These are phyloP conservation scores for Meles meles DNA, from an alignment of 2,113 vertebrate genomes.

Conservation along the genomic window DNA sequence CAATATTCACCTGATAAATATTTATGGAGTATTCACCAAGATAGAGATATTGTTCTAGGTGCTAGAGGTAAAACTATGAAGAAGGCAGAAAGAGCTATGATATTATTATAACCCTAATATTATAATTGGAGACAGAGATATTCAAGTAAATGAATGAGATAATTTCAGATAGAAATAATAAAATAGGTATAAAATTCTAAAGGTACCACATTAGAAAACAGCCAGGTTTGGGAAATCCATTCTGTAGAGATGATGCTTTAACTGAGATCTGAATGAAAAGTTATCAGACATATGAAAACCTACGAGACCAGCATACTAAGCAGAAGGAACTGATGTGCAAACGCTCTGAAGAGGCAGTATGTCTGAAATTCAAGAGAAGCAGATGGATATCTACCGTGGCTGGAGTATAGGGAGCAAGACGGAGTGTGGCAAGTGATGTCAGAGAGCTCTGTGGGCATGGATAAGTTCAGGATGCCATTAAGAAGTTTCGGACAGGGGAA, in stretches of 20 bases:
- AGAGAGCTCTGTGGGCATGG: neutral
- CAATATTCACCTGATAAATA: neutral
- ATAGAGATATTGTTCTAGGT: neutral
- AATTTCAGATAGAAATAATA: neutral
- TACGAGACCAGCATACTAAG: neutral
- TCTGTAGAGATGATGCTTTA: neutral
- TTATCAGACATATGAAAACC: neutral
- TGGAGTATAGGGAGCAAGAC: neutral
- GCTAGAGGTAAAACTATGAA: neutral
- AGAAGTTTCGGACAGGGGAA: neutral
- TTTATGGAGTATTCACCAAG: neutral
- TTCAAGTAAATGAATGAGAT: neutral
- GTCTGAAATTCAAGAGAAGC: neutral
- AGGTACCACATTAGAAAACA: neutral
- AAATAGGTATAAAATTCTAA: neutral
- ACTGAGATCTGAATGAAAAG: neutral
- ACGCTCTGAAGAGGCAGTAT: neutral
- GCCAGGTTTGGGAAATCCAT: neutral
- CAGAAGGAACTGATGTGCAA: neutral
- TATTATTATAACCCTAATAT: neutral
- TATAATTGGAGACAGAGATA: neutral
- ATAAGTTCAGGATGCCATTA: neutral
- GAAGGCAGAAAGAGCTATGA: neutral
- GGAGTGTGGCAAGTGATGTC: neutral
- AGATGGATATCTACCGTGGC: no score